Evolutionary conservation across 2,888 invertebrate genomes (phyloP), one percentile per base, ranked within the genome.

Genomic region (Epinotia bilunana): DNA sequence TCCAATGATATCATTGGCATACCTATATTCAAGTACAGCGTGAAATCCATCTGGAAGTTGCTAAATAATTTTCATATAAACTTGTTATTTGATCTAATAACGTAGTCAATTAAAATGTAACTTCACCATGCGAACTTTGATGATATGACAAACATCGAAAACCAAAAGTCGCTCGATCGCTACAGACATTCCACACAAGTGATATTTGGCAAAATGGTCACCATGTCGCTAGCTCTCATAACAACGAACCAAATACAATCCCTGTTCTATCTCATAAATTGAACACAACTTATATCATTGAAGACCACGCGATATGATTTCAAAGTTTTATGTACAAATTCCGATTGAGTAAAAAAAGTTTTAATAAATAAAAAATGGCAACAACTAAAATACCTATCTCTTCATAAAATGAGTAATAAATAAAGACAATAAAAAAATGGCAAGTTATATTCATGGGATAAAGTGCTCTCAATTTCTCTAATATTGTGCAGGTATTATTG

Each of bases 401-500:
- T 18, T 18, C 6, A 18, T 57, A 57, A 20, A 57, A 9, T 57
- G 23, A 9, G 20, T 20, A 57, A 57, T 57, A 11, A 20, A 5
- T 20, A 18, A 3, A 18, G 18, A 9, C 20, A 12, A 7, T 57
- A 20, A 20, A 9, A 18, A 81, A 81, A 80, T 77, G 69, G 80
- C 77, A 83, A 82, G 72, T 78, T 84, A 84, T 85, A 84, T 86
- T 85, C 85, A 86, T 88, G 87, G 86, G 88, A 89, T 87, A 83
- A 72, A 71, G 85, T 91, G 93, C 93, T 93, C 93, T 91, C 91
- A 90, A 92, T 93, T 90, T 85, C 88, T 87, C 90, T 3, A 87
- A 91, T 91, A 91, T 90, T 90, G 90, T 90, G 86, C 89, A 89
- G 89, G 90, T 92, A 92, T 91, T 91, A 91, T 90, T 86, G 87